Conservation (phyloP, 2,113 vertebrate genomes). For the Ophiodon elongatus region DNA sequence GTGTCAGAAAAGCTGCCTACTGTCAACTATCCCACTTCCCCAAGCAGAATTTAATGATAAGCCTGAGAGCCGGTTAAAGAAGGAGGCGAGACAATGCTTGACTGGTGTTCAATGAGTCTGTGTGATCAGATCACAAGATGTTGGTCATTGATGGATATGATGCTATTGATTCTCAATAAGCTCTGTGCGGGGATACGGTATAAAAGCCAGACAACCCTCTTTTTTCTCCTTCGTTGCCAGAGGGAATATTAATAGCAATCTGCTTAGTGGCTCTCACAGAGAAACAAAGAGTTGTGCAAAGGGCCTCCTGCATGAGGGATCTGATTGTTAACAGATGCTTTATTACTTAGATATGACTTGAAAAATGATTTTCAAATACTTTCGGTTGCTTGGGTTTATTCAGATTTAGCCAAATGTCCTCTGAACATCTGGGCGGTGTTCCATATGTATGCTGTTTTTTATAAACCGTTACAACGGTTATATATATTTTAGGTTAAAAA, state of each 20-base stretch:
- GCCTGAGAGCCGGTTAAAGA: not conserved
- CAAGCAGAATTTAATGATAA: not conserved
- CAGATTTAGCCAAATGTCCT: constrained; percentile 12
- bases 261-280: constrained; percentile 20
- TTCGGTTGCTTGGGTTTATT: constrained; percentile 6
- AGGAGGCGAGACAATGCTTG: not conserved
- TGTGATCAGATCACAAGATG: constrained; percentile 20
- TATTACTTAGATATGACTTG: constrained; percentile 5
- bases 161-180: constrained; percentile 44
- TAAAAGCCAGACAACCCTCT: constrained; percentile 29
- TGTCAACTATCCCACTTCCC: constrained; percentile 3
- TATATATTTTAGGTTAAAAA: not conserved
- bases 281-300: constrained; percentile 1
- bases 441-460: not conserved
- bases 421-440: not conserved
- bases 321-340: constrained; percentile 51
- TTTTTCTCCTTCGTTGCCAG: constrained; percentile 17
- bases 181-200: constrained; percentile 21
- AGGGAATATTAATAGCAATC: constrained; percentile 49
- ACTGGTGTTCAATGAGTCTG: not conserved
- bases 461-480: not conserved
- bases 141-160: constrained; percentile 27
- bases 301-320: not conserved
- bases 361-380: constrained; percentile 4
- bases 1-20: constrained; percentile 4